A percentile compares a stretch with the other conserved stretches of the same genome.
Conservation (phyloP, 2,888 invertebrate genomes). For the Galeopsomyia nigrocyanea region DNA sequence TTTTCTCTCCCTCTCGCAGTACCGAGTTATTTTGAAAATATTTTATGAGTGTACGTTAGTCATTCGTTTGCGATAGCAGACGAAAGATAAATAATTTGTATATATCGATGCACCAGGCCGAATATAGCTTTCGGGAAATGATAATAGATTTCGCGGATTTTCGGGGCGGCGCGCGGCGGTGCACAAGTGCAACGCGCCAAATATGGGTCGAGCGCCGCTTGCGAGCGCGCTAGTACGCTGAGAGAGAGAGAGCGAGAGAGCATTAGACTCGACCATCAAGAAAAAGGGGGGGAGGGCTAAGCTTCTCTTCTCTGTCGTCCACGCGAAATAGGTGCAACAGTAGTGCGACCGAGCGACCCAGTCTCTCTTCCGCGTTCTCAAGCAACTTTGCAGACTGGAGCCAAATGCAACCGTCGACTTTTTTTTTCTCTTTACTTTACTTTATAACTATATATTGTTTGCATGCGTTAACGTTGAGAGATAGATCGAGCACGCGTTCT, state of each 20-base stretch:
- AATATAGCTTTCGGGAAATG: no score
- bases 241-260: constrained; percentile 18
- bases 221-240: constrained; percentile 8
- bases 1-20: no score
- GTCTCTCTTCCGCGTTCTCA: constrained; percentile 54
- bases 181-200: constrained; percentile 51
- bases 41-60: no score
- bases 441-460: no score
- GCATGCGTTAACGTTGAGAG: no score
- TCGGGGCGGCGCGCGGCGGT: constrained; percentile 30
- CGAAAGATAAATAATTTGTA: no score
- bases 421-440: constrained; percentile 55
- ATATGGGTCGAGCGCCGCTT: constrained; percentile 50
- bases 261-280: constrained; percentile 49
- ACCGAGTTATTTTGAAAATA: no score
- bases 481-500: not conserved
- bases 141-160: constrained; percentile 28
- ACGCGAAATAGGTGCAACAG: constrained; percentile 63
- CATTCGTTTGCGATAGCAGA: no score
- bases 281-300: constrained; percentile 40
- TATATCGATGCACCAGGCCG: no score
- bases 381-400: constrained; percentile 47
- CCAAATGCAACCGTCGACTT: constrained; percentile 57
- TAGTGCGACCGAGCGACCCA: constrained; percentile 68
- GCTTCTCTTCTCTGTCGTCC: constrained; percentile 42